Base-by-base conservation (phyloP, 2,113 vertebrate species). In the Atractosteus spatula region DNA sequence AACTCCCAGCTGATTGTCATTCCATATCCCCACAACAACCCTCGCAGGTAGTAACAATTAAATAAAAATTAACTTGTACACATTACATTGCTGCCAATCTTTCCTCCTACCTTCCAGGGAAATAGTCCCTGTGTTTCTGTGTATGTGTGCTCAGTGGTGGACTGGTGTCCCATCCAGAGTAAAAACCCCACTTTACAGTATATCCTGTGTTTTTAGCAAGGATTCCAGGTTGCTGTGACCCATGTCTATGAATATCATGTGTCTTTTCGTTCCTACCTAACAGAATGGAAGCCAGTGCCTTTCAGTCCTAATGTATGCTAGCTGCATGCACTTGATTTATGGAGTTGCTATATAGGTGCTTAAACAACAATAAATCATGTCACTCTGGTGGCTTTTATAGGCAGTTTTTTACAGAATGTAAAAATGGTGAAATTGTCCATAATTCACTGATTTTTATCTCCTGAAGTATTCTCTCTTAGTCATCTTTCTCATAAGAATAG, bases 1-100 rank as follows among this genome's bases (percentile, higher is more conserved):
- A 99, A 99, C 84, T 99, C 97, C 43, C 97, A 99, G 87, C 95
- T 99, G 3, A 98, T 99, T 14, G 97, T 99, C 81, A 98, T 99
- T 78, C 97, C 97, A 0, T 98, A 90, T 82, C 97, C 96, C 59
- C 96, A 95, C 55, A 74, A 93, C 17, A 84, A 92, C 47, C 96
- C 97, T 67, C 91, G 90, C 88, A 98, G 94, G 97, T 99, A 92
- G 14, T 59, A 3, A 59, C 11, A 11, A 13, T 13, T 29, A 29
- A 29, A 29, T 29, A 29, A 29, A 29, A 29, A 29, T 29, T 29
- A 29, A 29, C 29, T 29, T 29, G 29, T 29, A 29, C 29, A 29
- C 29, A 29, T 29, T 29, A 29, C 29, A 29, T 29, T 29, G 29
- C 29, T 29, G 29, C 29, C 29, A 29, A 29, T 29, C 57, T n/a